phyloP scores from a whole-genome alignment of 2,113 vertebrate species.

The Myotis davidii region DNA sequence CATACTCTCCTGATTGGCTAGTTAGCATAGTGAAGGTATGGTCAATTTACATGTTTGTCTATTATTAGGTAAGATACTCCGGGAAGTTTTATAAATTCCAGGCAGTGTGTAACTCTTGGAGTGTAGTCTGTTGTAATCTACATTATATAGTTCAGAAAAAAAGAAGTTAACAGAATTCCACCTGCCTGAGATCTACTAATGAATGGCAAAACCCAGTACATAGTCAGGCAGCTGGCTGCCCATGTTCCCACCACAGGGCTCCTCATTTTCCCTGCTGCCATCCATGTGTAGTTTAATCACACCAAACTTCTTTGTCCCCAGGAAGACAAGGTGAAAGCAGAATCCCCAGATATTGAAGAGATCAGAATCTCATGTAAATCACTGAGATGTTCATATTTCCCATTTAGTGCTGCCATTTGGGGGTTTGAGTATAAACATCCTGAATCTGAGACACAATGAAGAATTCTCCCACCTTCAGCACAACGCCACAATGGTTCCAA shows the following conservation, averaged over 20 bases:
- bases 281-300: not conserved
- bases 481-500: not conserved
- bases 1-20: too few species aligned
- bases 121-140: not conserved
- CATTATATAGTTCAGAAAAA: conserved; percentile 27
- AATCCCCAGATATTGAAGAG: not conserved
- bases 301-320: not conserved
- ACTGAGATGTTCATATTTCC: not conserved
- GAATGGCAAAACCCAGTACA: not conserved
- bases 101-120: not conserved
- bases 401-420: not conserved
- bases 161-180: not conserved
- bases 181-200: not conserved
- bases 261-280: fast-evolving
- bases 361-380: not conserved
- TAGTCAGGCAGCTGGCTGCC: fast-evolving
- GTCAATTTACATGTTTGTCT: too few species aligned
- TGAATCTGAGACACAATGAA: not conserved
- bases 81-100: not conserved
- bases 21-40: too few species aligned
- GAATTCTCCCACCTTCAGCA: not conserved
- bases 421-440: not conserved
- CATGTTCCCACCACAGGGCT: fast-evolving
- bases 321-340: not conserved
- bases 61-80: not conserved